A percentile compares a stretch with the other conserved stretches of the same genome.
phyloP scores from a whole-genome alignment of 2,888 invertebrate species.

The Didymodactylos carnosus region DNA sequence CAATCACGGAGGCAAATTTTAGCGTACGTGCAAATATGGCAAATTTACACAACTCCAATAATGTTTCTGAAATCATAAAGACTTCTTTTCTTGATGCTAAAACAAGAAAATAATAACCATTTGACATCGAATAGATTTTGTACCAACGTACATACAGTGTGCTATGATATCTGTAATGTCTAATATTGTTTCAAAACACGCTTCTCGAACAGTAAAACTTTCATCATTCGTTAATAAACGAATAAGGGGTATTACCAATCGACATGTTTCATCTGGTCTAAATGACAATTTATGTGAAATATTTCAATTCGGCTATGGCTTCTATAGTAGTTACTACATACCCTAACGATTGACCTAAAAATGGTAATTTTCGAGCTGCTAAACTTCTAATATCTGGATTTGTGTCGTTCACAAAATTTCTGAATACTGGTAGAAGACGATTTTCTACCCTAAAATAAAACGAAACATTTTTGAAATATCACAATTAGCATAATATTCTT shows the following conservation, averaged over 20 bases:
- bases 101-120: neutral
- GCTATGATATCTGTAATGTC: no score
- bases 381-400: neutral
- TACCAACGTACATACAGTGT: no score
- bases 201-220: neutral
- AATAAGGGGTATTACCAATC: neutral
- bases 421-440: neutral
- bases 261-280: neutral
- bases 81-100: neutral
- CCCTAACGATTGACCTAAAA: neutral
- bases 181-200: neutral
- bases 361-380: neutral
- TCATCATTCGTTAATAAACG: neutral
- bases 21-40: neutral
- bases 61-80: neutral
- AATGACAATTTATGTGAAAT: neutral
- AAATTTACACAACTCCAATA: neutral
- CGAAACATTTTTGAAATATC: neutral
- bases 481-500: neutral
- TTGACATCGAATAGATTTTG: no score
- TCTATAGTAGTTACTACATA: no score
- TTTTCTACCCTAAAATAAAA: neutral
- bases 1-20: neutral
- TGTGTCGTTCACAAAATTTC: neutral
- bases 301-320: no score